Evolutionary conservation across 1,140 invertebrate genomes (phyloP), one percentile per base, ranked within the genome.

Genomic region (Drosophila nigrodunni): DNA sequence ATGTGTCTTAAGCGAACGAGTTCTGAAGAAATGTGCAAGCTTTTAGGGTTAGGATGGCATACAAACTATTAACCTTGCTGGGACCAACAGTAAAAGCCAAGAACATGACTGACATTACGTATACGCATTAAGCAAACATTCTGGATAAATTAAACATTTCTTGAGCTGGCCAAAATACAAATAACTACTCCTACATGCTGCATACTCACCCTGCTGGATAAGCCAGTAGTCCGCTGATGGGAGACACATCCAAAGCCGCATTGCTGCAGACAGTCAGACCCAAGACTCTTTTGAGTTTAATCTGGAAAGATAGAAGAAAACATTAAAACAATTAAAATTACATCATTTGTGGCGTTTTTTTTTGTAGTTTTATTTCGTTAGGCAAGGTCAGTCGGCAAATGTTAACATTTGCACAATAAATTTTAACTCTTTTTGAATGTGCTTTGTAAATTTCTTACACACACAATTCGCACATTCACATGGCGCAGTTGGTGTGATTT

Each of bases 191-290:
- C 3, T 55, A 25, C 9, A 15, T 13, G 1, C 11, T 10, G 9
- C 3, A 35, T 55, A 95, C 96, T 97, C 93, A 99, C 97, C 98
- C 98, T 87, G 98, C 98, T 65, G 98, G 97, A 95, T 99, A 99
- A 8, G 97, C 98, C 74, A 99, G 95, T 59, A 96, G 94, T 79
- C 97, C 97, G 49, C 95, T 95, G 90, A 96, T 96, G 41, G 96
- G 95, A 92, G 98, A 97, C 93, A 96, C 97, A 93, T 97, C 97
- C 79, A 99, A 94, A 7, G 97, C 97, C 76, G 97, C 96, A 94
- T 98, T 98, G 91, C 95, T 97, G 88, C 95, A 95, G 39, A 98
- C 97, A 30, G 98, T 99, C 80, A 99, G 94, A 64, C 98, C 98
- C 77, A 98, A 94, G 59, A 99, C 97, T 80, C 96, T 95, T 94